Evolutionary conservation across 2,888 invertebrate species (phyloP).

Genomic region (Heliconius cydno): DNA sequence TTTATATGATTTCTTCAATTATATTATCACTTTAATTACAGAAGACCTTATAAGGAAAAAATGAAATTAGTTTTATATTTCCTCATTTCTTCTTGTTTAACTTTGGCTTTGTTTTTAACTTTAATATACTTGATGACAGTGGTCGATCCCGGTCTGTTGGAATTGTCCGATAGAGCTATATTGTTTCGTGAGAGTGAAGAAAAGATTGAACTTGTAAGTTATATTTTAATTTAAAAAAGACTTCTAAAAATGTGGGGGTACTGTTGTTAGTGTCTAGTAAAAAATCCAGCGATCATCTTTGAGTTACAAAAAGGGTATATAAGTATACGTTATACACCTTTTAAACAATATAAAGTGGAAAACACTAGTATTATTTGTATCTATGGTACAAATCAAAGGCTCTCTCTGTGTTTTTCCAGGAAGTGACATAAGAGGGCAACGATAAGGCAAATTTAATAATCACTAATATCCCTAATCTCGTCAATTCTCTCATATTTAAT

Average conservation of each 20-base stretch:
- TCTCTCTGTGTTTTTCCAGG: no score
- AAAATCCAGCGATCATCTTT: no score
- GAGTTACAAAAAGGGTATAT: no score
- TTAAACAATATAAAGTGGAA: not conserved
- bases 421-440: no score
- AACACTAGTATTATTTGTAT: no score
- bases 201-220: slow-evolving; percentile 44
- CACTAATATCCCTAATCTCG: no score
- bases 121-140: slow-evolving; percentile 60
- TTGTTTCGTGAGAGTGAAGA: slow-evolving; percentile 46
- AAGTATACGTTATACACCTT: not conserved
- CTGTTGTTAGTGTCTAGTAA: not conserved
- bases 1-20: slow-evolving; percentile 15
- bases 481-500: no score
- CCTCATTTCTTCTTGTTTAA: slow-evolving; percentile 50
- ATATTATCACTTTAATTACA: slow-evolving; percentile 23
- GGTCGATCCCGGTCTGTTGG: slow-evolving; percentile 59
- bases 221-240: not conserved
- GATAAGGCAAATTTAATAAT: no score
- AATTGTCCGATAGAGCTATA: slow-evolving; percentile 49
- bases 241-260: not conserved
- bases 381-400: no score
- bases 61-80: slow-evolving; percentile 59
- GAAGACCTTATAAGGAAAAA: slow-evolving; percentile 34
- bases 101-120: slow-evolving; percentile 54